Conservation (phyloP, 2,113 vertebrate genomes). For the Cebus imitator region DNA sequence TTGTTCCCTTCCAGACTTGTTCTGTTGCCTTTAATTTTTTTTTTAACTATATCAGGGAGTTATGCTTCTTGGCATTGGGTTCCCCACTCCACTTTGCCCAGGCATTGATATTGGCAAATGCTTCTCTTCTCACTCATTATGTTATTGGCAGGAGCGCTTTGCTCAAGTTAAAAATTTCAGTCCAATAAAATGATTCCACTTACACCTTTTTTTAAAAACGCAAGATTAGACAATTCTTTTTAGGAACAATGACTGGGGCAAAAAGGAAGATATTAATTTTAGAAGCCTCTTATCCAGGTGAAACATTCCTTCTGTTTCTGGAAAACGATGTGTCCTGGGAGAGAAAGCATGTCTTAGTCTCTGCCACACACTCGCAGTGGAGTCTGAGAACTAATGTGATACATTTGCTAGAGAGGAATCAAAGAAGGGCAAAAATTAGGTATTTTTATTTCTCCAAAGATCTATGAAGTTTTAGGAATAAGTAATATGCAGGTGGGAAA, state of each 20-base stretch:
- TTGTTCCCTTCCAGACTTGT: rapidly evolving
- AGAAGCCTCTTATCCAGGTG: not conserved
- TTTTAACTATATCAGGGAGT: not conserved
- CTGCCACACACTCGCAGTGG: not conserved
- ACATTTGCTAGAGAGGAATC: not conserved
- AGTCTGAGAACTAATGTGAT: not conserved
- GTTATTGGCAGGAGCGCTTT: not conserved
- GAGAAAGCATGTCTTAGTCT: not conserved
- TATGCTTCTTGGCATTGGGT: rapidly evolving
- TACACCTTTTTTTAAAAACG: not conserved
- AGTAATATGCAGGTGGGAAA: no score
- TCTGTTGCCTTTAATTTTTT: not conserved
- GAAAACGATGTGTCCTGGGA: not conserved
- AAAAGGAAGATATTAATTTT: constrained; percentile 12
- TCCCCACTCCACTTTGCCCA: not conserved
- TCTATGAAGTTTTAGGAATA: not conserved
- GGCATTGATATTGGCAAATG: not conserved
- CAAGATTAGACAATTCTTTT: not conserved
- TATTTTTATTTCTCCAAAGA: not conserved
- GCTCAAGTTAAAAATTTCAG: not conserved
- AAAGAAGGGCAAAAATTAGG: not conserved
- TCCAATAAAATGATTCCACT: not conserved
- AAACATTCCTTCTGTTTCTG: not conserved
- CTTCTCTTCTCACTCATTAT: rapidly evolving
- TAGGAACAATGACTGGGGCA: not conserved